Base-by-base conservation (phyloP, 1,140 invertebrate genomes). In the Euura saliciscinereae region DNA sequence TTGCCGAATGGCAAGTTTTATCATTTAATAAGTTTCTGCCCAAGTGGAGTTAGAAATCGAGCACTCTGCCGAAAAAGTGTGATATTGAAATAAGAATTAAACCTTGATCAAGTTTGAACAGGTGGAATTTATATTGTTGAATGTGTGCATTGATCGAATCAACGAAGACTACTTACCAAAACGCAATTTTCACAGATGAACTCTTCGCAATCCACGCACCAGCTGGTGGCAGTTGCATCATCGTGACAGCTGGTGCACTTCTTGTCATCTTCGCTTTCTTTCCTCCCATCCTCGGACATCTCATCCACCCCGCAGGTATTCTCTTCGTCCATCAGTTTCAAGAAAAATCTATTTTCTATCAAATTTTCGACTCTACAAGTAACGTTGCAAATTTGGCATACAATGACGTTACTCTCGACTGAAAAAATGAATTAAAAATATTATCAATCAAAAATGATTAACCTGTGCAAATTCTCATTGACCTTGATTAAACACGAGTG, bases 111-210 rank as follows among this genome's bases (percentile, higher is more conserved):
- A 28, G 28, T 28, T 28, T 28, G 28, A 28, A 28, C 28, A 28
- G 28, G 28, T 28, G 28, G 28, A 28, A 28, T 28, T 28, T 28
- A 28, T 28, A 28, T 28, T 28, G 0, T 28, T 28, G 28, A 28
- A 28, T 28, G 28, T 28, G 0, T 28, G 28, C 28, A 28, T 28
- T 28, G 28, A 28, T 28, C 28, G 28, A 28, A 28, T 28, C 28
- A 28, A 28, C 28, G 1, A 28, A 28, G 28, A 66, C 45, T 79
- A 66, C 75, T 77, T 81, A 85, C 85, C 84, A 86, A 78, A 71
- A 97, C 95, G 88, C 96, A 98, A 82, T 91, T 94, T 82, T 96
- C 93, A 88, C 96, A 98, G 71, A 98, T 95, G 87, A 94, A 96
- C 85, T 97, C 96, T 2, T 93, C 91, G 84, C 96, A 98, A 81